A percentile compares a stretch with the other conserved stretches of the same genome.
phyloP scores from a whole-genome alignment of 2,113 vertebrate species.

The Nipponia nippon region DNA sequence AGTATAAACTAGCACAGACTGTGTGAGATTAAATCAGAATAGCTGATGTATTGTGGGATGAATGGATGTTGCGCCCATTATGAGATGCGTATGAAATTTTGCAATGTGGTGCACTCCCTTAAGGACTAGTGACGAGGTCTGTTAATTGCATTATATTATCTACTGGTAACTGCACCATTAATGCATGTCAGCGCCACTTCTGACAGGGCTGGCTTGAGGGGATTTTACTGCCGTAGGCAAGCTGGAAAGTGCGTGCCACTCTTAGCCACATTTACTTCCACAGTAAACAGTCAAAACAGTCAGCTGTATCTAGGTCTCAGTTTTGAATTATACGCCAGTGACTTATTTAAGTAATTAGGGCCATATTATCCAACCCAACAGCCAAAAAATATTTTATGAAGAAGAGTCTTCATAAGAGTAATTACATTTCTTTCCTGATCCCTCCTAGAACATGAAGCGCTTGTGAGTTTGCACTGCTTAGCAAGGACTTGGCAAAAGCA shows the following conservation, averaged over 20 bases:
- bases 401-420: not conserved
- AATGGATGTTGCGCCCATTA: not conserved
- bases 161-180: slow-evolving; percentile 26
- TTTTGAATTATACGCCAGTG: slow-evolving; percentile 10
- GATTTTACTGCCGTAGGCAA: slow-evolving; percentile 49
- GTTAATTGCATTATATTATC: slow-evolving; percentile 60
- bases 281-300: slow-evolving; percentile 48
- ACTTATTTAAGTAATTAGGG: slow-evolving; percentile 33
- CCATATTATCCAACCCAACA: not conserved
- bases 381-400: not conserved
- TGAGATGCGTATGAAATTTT: not conserved
- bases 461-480: not conserved
- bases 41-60: not conserved
- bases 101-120: not conserved
- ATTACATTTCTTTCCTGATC: not conserved
- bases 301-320: not conserved
- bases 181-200: slow-evolving; percentile 22
- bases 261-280: not conserved
- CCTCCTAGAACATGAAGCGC: not conserved
- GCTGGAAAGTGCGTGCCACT: slow-evolving; percentile 9
- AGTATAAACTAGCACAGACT: not conserved
- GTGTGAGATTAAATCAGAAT: not conserved
- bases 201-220: slow-evolving; percentile 59
- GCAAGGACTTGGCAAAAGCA: not conserved
- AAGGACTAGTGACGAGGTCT: slow-evolving; percentile 27